These are phyloP conservation scores for Propithecus deckenii DNA, from an alignment of 2,797 vertebrate genomes.

Conservation along the genomic window DNA sequence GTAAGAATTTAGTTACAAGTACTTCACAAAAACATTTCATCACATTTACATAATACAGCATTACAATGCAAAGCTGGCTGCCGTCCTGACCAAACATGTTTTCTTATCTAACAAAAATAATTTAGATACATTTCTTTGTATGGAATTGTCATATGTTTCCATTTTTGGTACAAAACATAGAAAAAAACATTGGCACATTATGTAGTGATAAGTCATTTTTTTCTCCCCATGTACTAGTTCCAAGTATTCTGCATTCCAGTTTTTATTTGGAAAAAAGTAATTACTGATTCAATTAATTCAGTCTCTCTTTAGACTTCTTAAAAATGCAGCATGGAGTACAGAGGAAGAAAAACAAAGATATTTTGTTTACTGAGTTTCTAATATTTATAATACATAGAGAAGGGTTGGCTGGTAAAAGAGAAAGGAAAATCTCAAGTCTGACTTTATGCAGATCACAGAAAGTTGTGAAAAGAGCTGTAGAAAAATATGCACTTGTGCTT, in stretches of 20 bases:
- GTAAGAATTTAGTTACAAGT: slow-evolving; percentile 76
- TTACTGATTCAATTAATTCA: slow-evolving; percentile 51
- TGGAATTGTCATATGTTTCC: slow-evolving; percentile 79
- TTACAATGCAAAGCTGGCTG: slow-evolving; percentile 79
- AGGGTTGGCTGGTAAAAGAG: slow-evolving; percentile 51
- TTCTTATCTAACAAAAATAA: slow-evolving; percentile 88
- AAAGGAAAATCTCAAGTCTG: slow-evolving; percentile 68
- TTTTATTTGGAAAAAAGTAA: slow-evolving; percentile 49
- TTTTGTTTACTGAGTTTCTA: slow-evolving; percentile 56
- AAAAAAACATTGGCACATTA: slow-evolving; percentile 86
- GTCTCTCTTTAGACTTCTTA: slow-evolving; percentile 57
- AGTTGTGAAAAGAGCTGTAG: slow-evolving; percentile 82
- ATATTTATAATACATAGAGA: slow-evolving; percentile 71
- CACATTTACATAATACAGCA: slow-evolving; percentile 68
- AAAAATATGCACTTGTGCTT: slow-evolving; percentile 87
- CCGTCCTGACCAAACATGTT: slow-evolving; percentile 70
- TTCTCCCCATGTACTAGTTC: slow-evolving; percentile 34
- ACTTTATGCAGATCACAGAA: slow-evolving; percentile 71
- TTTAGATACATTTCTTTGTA: slow-evolving; percentile 85
- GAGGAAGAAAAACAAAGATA: slow-evolving; percentile 71
- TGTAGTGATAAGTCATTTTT: slow-evolving; percentile 73
- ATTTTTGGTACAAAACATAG: slow-evolving; percentile 86
- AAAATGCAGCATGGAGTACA: slow-evolving; percentile 74
- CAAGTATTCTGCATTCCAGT: slow-evolving; percentile 43
- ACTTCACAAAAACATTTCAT: slow-evolving; percentile 78